These are phyloP conservation scores for Otolemur crassicaudatus DNA, from an alignment of 2,797 vertebrate species.

Conservation along the genomic window DNA sequence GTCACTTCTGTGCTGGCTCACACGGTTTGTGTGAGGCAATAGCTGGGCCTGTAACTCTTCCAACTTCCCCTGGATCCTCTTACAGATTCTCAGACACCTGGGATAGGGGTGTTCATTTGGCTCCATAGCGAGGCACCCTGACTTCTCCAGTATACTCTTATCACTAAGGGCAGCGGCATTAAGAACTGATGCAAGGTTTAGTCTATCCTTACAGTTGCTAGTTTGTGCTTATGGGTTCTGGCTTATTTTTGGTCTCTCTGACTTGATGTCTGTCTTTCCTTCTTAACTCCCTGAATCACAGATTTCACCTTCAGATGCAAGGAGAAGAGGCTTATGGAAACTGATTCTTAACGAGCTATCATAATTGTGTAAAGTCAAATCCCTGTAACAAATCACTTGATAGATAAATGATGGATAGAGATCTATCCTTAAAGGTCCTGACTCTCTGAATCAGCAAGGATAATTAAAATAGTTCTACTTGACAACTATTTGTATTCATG, in stretches of 20 bases:
- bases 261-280: not conserved
- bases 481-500: not conserved
- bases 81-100: not conserved
- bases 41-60: not conserved
- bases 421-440: not conserved
- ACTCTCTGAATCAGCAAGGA: not conserved
- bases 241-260: not conserved
- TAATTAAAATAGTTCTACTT: conserved; percentile 49
- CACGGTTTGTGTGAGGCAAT: not conserved
- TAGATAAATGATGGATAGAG: not conserved
- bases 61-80: not conserved
- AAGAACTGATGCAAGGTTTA: not conserved
- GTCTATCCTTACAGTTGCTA: not conserved
- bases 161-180: not conserved
- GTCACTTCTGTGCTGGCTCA: not conserved
- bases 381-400: not conserved
- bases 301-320: not conserved
- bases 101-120: not conserved
- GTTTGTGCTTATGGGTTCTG: not conserved
- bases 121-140: not conserved
- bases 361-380: not conserved
- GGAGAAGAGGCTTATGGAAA: not conserved
- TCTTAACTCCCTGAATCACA: not conserved
- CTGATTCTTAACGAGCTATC: not conserved
- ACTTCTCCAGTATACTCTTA: not conserved